phyloP scores from a whole-genome alignment of 1,140 invertebrate genomes.

The Drosophila tristis region DNA sequence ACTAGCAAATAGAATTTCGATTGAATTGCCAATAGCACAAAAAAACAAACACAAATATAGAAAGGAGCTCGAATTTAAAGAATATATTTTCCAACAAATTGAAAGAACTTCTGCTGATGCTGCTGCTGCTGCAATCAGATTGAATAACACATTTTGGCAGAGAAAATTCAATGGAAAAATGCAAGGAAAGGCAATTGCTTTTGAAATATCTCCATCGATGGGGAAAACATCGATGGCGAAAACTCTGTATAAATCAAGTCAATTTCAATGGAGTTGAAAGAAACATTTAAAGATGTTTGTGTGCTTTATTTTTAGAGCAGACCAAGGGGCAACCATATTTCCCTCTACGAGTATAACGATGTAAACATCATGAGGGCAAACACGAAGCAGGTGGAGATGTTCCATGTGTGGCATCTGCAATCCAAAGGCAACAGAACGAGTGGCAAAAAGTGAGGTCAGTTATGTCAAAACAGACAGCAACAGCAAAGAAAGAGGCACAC shows the following conservation, averaged over 20 bases:
- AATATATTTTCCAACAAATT: constrained; percentile 33
- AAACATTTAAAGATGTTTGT: constrained; percentile 47
- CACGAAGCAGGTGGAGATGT: constrained; percentile 10
- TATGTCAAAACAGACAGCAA: constrained; percentile 55
- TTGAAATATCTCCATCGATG: too few species aligned
- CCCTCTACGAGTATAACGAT: neutral
- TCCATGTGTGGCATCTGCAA: constrained; percentile 4
- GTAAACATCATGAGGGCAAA: constrained; percentile 26
- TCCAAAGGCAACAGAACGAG: constrained; percentile 7
- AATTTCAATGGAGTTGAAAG: constrained; percentile 53
- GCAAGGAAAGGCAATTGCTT: too few species aligned
- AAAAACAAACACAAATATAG: constrained; percentile 27
- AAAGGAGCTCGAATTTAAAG: constrained; percentile 26
- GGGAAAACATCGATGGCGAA: too few species aligned
- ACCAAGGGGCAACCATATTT: constrained; percentile 1
- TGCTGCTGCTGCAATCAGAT: neutral
- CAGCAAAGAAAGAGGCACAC: constrained; percentile 9
- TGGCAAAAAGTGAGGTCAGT: constrained; percentile 54
- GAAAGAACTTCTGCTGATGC: neutral
- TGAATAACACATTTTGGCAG: constrained; percentile 19
- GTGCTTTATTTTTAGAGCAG: constrained; percentile 36
- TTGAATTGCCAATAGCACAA: constrained; percentile 49
- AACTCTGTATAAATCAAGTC: constrained; percentile 34
- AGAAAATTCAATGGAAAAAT: constrained; percentile 32
- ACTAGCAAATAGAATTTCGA: constrained; percentile 39